phyloP scores from a whole-genome alignment of 1,140 invertebrate genomes.

The Arion vulgaris region DNA sequence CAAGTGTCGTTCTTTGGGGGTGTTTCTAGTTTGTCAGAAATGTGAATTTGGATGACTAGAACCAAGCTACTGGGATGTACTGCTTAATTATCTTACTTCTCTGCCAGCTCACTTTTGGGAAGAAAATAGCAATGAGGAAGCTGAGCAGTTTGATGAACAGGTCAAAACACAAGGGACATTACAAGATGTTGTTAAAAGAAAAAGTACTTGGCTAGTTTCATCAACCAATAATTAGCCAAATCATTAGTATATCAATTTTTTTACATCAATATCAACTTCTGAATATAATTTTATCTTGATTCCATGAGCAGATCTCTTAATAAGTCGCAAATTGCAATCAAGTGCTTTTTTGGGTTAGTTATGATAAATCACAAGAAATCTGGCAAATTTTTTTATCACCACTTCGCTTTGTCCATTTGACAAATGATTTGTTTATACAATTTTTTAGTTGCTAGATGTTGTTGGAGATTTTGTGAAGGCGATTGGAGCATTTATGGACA shows the following conservation, averaged over 20 bases:
- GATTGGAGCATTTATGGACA: too few species aligned
- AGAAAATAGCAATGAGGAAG: not conserved
- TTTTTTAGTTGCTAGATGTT: too few species aligned
- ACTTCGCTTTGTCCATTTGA: too few species aligned
- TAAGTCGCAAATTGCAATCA: too few species aligned
- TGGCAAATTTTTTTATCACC: too few species aligned
- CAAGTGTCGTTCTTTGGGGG: slow-evolving; percentile 67
- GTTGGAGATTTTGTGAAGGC: too few species aligned
- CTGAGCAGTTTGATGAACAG: not conserved
- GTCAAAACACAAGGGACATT: not conserved
- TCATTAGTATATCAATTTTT: not conserved
- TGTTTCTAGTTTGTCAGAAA: slow-evolving; percentile 67
- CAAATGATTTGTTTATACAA: too few species aligned
- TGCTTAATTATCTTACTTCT: slow-evolving; percentile 42
- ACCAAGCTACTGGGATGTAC: slow-evolving; percentile 45
- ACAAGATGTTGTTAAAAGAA: not conserved
- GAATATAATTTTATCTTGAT: too few species aligned
- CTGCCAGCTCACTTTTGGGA: slow-evolving; percentile 44
- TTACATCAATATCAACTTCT: not conserved
- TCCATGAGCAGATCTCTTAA: too few species aligned
- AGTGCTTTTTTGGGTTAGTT: too few species aligned
- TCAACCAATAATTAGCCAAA: not conserved
- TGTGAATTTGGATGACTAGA: slow-evolving; percentile 59
- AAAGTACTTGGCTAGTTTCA: not conserved
- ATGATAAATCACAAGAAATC: too few species aligned